Percentiles rank a stretch among this genome's conserved stretches.
phyloP scores from a whole-genome alignment of 2,113 vertebrate genomes.

The Plectropomus leopardus region DNA sequence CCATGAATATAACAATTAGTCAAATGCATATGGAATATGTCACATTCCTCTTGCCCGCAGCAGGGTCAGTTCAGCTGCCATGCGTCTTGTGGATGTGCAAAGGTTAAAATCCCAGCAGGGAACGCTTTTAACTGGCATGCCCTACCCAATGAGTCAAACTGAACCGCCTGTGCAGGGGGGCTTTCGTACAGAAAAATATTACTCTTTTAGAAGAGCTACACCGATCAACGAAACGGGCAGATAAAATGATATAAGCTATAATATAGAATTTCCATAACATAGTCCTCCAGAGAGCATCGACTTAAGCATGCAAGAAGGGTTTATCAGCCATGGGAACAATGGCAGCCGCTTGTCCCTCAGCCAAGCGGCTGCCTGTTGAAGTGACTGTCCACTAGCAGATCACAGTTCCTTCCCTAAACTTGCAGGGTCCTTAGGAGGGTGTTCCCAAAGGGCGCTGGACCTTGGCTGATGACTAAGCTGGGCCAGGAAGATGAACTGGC shows the following conservation, averaged over 20 bases:
- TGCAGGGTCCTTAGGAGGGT: background rate
- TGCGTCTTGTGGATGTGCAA: background rate
- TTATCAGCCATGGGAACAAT: too few species aligned
- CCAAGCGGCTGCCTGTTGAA: background rate
- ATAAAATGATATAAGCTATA: too few species aligned
- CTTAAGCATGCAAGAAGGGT: too few species aligned
- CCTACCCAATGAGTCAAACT: background rate
- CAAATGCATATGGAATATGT: background rate
- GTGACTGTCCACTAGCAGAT: background rate
- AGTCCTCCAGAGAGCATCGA: background rate
- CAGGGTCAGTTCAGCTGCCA: background rate
- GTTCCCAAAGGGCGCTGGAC: background rate
- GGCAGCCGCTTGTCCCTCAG: background rate
- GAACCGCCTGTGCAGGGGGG: background rate
- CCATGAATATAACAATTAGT: conserved; percentile 1
- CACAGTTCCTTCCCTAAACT: background rate
- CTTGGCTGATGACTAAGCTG: background rate
- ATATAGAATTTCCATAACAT: too few species aligned
- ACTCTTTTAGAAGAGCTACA: background rate
- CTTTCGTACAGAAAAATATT: background rate
- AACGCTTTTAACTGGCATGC: background rate
- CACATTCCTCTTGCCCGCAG: background rate
- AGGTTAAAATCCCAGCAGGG: background rate
- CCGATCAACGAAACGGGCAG: background rate
- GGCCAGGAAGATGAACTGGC: background rate